Evolutionary conservation across 2,888 invertebrate species (phyloP).

Genomic region (Campoplex capitator): DNA sequence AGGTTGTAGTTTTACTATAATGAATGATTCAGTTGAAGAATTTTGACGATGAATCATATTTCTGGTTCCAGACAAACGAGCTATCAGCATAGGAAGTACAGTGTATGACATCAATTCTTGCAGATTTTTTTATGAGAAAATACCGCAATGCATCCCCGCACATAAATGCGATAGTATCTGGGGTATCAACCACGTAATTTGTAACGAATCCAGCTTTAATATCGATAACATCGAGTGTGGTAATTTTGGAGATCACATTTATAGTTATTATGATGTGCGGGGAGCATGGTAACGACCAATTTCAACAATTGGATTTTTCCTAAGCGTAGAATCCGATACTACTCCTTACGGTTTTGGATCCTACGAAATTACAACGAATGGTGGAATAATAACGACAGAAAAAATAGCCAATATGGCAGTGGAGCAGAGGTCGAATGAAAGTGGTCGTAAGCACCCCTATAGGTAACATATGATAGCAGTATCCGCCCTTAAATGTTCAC

Average conservation of each 20-base stretch:
- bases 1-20: not conserved
- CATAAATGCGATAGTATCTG: not conserved
- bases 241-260: not conserved
- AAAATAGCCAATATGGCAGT: not conserved
- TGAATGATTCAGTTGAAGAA: not conserved
- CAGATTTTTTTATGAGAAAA: not conserved
- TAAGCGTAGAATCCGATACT: not conserved
- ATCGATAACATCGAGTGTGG: not conserved
- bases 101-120: not conserved
- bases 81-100: not conserved
- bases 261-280: slow-evolving; percentile 9
- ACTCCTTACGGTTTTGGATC: not conserved
- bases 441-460: not conserved
- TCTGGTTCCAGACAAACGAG: not conserved
- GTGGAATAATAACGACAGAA: not conserved
- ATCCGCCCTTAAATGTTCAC: not conserved
- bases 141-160: not conserved
- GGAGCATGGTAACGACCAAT: slow-evolving; percentile 5
- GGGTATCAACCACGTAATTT: not conserved
- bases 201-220: not conserved
- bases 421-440: not conserved
- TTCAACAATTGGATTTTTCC: not conserved
- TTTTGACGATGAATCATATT: not conserved
- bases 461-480: not conserved
- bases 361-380: not conserved